phyloP scores from a whole-genome alignment of 2,888 invertebrate species.

The Galerucella calmariensis region DNA sequence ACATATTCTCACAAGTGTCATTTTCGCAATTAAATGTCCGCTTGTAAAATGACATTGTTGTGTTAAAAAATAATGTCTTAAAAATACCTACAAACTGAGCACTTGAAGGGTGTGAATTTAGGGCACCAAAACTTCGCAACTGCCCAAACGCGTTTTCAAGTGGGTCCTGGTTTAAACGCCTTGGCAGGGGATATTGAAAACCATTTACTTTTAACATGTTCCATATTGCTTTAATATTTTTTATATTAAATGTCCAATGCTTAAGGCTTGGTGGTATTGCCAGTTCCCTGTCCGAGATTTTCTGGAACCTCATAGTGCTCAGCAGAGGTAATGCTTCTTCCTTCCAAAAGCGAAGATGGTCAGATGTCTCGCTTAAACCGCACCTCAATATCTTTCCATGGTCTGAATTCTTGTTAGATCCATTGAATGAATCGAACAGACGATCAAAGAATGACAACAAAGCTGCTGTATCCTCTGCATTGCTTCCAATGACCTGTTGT shows the following conservation, averaged over 20 bases:
- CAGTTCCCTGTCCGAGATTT: constrained; percentile 8
- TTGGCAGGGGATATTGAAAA: too few species aligned
- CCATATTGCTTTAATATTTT: too few species aligned
- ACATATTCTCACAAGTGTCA: too few species aligned
- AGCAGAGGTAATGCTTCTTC: constrained; percentile 21
- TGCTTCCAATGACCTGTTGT: constrained; percentile 11
- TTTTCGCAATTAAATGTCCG: constrained; percentile 29
- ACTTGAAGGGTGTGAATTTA: constrained; percentile 17
- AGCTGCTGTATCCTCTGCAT: constrained; percentile 10
- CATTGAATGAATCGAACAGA: constrained; percentile 24
- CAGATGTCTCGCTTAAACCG: constrained; percentile 23
- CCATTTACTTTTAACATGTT: too few species aligned
- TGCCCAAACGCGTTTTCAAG: constrained; percentile 29
- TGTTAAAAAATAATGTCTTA: constrained; percentile 20
- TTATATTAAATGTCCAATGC: constrained; percentile 21
- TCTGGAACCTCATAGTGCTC: constrained; percentile 18
- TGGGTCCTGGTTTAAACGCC: too few species aligned
- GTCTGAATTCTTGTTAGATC: constrained; percentile 1
- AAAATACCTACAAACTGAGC: constrained; percentile 23
- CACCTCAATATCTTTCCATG: constrained; percentile 20
- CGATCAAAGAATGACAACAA: constrained; percentile 13
- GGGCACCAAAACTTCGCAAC: constrained; percentile 17
- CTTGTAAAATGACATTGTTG: constrained; percentile 19
- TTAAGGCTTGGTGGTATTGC: constrained; percentile 20
- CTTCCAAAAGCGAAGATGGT: constrained; percentile 28